phyloP scores from a whole-genome alignment of 2,888 invertebrate species.

The Drosophila parthenogenetica region DNA sequence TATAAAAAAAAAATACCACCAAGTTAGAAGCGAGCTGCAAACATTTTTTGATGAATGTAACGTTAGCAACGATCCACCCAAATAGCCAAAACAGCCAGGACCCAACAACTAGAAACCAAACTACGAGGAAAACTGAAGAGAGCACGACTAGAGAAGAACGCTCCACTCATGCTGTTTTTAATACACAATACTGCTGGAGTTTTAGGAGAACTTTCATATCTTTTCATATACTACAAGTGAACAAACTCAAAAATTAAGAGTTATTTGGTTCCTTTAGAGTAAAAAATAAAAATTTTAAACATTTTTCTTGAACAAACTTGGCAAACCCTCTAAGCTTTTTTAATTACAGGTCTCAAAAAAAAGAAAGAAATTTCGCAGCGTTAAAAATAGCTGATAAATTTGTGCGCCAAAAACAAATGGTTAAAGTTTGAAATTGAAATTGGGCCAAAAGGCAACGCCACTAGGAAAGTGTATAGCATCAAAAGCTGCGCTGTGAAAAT shows the following conservation, averaged over 20 bases:
- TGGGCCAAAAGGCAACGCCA: conserved; percentile 68
- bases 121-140: background rate
- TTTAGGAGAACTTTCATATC: too few species aligned
- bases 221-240: too few species aligned
- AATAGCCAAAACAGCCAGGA: conserved; percentile 20
- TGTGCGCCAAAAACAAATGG: conserved; percentile 70
- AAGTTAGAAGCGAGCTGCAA: conserved; percentile 71
- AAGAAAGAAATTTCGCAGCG: conserved; percentile 42
- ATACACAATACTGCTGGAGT: too few species aligned
- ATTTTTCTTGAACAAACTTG: background rate
- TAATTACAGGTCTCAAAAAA: background rate
- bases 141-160: too few species aligned
- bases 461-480: conserved; percentile 37
- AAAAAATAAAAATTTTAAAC: too few species aligned
- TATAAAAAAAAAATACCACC: conserved; percentile 72
- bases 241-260: too few species aligned
- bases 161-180: too few species aligned
- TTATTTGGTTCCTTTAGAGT: too few species aligned
- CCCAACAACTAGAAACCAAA: conserved; percentile 26
- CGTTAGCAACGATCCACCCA: conserved; percentile 44
- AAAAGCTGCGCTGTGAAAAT: conserved; percentile 28
- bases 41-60: conserved; percentile 76
- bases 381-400: conserved; percentile 77
- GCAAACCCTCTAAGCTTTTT: background rate
- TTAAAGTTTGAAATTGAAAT: conserved; percentile 79